Percentiles rank a stretch among this genome's conserved stretches.
Evolutionary conservation across 1,140 invertebrate genomes (phyloP).

Genomic region (Trachymyrmex cornetzi): DNA sequence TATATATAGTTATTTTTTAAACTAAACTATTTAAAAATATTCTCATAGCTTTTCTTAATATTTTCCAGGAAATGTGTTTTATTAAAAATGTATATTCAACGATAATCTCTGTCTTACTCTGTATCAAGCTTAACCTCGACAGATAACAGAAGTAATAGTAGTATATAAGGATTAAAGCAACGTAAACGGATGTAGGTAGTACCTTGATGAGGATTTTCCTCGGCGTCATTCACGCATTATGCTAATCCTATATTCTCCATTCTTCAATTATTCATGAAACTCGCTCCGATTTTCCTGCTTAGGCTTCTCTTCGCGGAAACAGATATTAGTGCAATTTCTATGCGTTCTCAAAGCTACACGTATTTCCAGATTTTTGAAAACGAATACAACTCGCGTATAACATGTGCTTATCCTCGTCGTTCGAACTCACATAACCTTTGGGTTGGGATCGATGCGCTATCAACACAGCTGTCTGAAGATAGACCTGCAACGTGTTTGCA

Average conservation of each 20-base stretch:
- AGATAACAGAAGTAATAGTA: slow-evolving; percentile 29
- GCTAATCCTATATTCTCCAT: slow-evolving; percentile 36
- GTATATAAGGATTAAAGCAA: slow-evolving; percentile 34
- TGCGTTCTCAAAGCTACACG: neutral
- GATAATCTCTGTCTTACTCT: slow-evolving; percentile 4
- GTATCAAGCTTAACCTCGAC: slow-evolving; percentile 49
- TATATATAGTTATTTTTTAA: neutral
- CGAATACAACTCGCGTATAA: neutral
- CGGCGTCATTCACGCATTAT: slow-evolving; percentile 61
- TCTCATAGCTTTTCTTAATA: neutral
- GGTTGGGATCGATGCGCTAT: slow-evolving; percentile 50
- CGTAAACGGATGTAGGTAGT: slow-evolving; percentile 46
- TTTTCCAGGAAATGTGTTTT: neutral
- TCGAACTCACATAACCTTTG: slow-evolving; percentile 41
- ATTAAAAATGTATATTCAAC: neutral
- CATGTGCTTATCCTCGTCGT: neutral
- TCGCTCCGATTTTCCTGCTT: neutral
- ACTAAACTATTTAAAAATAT: neutral
- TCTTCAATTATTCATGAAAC: slow-evolving; percentile 57
- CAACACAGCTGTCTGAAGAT: slow-evolving; percentile 48
- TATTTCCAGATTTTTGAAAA: neutral
- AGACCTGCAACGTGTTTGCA: neutral
- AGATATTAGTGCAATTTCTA: neutral
- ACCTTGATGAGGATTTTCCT: slow-evolving; percentile 61
- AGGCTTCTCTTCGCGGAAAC: neutral